Percentiles rank a stretch among this genome's conserved stretches.
Conservation (phyloP, 2,797 vertebrate species). For the Botia kubotai region DNA sequence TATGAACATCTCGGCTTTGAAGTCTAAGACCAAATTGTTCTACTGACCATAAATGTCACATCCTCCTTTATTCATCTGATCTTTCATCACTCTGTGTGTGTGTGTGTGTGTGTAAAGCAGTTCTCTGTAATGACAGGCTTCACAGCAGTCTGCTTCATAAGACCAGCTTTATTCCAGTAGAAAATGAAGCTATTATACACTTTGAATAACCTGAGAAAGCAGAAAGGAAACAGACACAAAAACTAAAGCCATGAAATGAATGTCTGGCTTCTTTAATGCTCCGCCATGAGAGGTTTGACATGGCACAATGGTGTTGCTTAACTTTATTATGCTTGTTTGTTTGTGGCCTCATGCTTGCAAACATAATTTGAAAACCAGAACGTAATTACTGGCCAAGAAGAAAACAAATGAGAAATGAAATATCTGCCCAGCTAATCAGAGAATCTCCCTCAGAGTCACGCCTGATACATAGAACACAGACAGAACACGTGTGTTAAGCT, state of each 20-base stretch:
- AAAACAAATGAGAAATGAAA: constrained; percentile 71
- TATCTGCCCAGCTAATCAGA: constrained; percentile 73
- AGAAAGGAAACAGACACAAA: neutral
- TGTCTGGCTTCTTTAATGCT: constrained; percentile 57
- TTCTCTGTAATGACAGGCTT: constrained; percentile 39
- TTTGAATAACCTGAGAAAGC: constrained; percentile 48
- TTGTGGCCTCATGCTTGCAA: constrained; percentile 67
- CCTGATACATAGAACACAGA: constrained; percentile 52
- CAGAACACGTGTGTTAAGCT: constrained; percentile 57
- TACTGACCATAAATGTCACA: constrained; percentile 65
- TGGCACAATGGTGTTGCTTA: constrained; percentile 70
- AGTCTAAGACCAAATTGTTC: constrained; percentile 62
- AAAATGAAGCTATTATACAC: constrained; percentile 59
- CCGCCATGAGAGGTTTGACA: constrained; percentile 73
- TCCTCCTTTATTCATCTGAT: constrained; percentile 48
- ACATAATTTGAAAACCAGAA: constrained; percentile 72
- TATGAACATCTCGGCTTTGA: constrained; percentile 57
- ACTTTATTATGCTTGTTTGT: constrained; percentile 77
- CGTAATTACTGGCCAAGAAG: constrained; percentile 70
- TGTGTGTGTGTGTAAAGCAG: constrained; percentile 44
- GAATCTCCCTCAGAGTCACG: constrained; percentile 67
- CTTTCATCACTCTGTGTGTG: constrained; percentile 43
- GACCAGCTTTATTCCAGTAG: constrained; percentile 43
- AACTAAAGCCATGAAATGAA: constrained; percentile 18
- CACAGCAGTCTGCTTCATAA: constrained; percentile 35